phyloP scores from a whole-genome alignment of 1,140 invertebrate species.

The Drosophila simulans region DNA sequence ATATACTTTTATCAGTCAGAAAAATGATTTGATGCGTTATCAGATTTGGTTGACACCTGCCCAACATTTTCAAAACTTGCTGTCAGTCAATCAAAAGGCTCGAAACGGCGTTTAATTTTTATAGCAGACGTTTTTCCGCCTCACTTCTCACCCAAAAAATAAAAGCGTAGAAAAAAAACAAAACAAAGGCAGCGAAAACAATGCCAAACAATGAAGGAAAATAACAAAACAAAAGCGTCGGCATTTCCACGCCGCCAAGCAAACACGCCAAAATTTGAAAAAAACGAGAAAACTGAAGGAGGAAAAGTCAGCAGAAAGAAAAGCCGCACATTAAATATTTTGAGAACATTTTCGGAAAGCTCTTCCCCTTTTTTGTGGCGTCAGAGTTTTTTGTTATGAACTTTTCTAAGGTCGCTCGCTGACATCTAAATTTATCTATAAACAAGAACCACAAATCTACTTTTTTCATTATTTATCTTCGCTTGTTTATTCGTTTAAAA shows the following conservation, averaged over 20 bases:
- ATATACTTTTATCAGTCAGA: constrained; percentile 28
- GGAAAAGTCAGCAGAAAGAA: constrained; percentile 18
- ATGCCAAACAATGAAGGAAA: constrained; percentile 52
- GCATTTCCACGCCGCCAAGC: constrained; percentile 61
- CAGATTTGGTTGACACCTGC: constrained; percentile 60
- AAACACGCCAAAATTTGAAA: constrained; percentile 41
- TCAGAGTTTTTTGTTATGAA: constrained; percentile 27
- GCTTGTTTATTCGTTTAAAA: constrained; percentile 47
- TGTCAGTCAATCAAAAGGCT: constrained; percentile 71
- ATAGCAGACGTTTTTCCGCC: constrained; percentile 57
- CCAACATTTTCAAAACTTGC: constrained; percentile 52
- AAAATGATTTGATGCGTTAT: constrained; percentile 29
- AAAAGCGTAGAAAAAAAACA: constrained; percentile 15
- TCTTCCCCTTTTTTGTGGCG: constrained; percentile 32
- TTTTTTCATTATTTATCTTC: constrained; percentile 33
- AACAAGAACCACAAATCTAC: constrained; percentile 47
- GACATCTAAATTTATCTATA: constrained; percentile 76
- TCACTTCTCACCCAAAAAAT: constrained; percentile 23
- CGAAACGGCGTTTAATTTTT: constrained; percentile 75
- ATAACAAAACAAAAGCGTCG: constrained; percentile 59
- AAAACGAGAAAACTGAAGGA: constrained; percentile 9
- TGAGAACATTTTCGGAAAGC: constrained; percentile 49
- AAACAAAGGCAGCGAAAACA: constrained; percentile 44
- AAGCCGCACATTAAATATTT: constrained; percentile 50
- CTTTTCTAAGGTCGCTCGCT: constrained; percentile 49